These are phyloP conservation scores for Catocala fraxini DNA, from an alignment of 2,888 invertebrate species.

Conservation along the genomic window DNA sequence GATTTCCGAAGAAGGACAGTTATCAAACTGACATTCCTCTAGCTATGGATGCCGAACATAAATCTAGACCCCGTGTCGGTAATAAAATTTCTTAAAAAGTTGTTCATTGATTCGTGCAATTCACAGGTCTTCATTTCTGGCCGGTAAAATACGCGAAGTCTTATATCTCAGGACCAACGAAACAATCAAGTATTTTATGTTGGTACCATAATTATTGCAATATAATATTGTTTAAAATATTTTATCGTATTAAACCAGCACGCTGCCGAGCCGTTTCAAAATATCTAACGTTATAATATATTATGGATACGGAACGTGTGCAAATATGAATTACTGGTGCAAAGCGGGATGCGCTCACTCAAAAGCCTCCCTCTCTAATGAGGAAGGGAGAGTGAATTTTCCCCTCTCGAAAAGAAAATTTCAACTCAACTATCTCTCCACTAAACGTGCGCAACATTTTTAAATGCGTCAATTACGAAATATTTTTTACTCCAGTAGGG, in stretches of 20 bases:
- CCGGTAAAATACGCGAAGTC: no score
- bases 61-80: no score
- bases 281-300: conserved; percentile 41
- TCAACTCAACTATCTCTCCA: conserved; percentile 65
- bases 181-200: no score
- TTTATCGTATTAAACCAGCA: conserved; percentile 20
- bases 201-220: no score
- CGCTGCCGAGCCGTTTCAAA: conserved; percentile 16
- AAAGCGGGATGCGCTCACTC: conserved; percentile 69
- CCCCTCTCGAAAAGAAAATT: conserved; percentile 72
- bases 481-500: conserved; percentile 40
- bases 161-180: no score
- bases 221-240: background rate
- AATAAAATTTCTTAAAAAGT: no score
- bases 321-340: conserved; percentile 61
- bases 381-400: conserved; percentile 71
- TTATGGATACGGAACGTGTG: conserved; percentile 52
- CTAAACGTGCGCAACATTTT: conserved; percentile 65
- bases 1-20: no score
- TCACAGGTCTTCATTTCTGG: no score
- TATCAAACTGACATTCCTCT: no score
- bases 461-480: conserved; percentile 57
- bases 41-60: no score
- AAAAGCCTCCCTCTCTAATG: conserved; percentile 73
- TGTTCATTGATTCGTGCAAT: no score